Evolutionary conservation across 1,140 invertebrate genomes (phyloP).

Genomic region (Cyrtorhinus lividipennis): DNA sequence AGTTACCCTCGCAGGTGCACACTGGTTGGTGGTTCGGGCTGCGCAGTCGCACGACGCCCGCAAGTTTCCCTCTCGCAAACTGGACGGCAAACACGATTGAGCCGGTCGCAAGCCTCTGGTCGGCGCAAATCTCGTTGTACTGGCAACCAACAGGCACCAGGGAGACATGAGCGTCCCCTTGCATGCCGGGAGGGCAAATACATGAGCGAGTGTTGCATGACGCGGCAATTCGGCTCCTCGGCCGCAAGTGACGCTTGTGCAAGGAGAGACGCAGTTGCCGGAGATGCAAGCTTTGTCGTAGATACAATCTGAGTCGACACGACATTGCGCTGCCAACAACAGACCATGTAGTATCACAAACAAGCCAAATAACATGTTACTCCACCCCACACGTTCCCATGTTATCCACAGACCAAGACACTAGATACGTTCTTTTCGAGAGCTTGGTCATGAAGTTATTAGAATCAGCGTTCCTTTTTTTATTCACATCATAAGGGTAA

Average conservation of each 20-base stretch:
- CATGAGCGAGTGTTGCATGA: conserved; percentile 57
- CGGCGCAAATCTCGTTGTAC: conserved; percentile 77
- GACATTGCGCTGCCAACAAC: conserved; percentile 80
- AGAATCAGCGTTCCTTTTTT: too few species aligned
- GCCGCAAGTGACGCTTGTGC: conserved; percentile 52
- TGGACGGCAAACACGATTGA: conserved; percentile 67
- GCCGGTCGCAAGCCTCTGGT: conserved; percentile 70
- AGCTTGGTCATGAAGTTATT: too few species aligned
- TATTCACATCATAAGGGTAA: too few species aligned
- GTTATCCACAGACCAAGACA: too few species aligned
- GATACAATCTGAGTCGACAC: conserved; percentile 64
- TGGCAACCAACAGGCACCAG: conserved; percentile 71
- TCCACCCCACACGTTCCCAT: too few species aligned
- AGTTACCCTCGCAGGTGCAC: conserved; percentile 59
- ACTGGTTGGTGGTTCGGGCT: conserved; percentile 58
- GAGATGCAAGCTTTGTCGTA: conserved; percentile 68
- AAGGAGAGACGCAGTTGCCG: conserved; percentile 65
- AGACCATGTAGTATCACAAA: too few species aligned
- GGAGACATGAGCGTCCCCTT: conserved; percentile 62
- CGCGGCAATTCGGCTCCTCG: conserved; percentile 61
- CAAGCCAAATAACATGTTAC: too few species aligned
- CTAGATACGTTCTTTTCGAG: too few species aligned
- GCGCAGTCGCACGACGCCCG: conserved; percentile 55
- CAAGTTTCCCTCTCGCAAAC: conserved; percentile 62
- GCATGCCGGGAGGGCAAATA: conserved; percentile 64